Evolutionary conservation across 2,113 vertebrate species (phyloP).

Genomic region (Sylvietta virens): DNA sequence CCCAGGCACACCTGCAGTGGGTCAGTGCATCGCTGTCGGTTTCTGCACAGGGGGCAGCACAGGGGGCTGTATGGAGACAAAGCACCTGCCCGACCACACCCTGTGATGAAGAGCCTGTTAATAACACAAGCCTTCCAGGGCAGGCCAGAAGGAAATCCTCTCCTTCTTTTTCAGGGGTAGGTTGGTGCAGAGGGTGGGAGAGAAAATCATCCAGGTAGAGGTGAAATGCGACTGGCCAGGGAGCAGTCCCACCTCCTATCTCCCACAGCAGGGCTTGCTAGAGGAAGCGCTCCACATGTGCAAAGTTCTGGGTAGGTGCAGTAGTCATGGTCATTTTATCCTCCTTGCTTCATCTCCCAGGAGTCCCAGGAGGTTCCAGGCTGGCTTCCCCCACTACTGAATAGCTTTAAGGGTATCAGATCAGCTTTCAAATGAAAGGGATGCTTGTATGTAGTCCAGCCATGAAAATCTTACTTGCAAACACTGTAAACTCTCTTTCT

Average conservation of each 20-base stretch:
- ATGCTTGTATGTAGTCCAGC: fast-evolving
- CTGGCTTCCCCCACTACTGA: background rate
- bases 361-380: background rate
- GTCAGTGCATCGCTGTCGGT: fast-evolving
- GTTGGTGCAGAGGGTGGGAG: background rate
- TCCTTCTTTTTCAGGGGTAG: background rate
- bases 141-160: background rate
- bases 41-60: background rate
- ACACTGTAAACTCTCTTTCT: background rate
- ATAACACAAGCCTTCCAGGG: background rate
- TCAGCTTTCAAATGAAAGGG: background rate
- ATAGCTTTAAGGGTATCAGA: background rate
- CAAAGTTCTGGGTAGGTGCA: background rate
- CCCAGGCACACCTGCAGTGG: background rate
- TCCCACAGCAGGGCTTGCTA: background rate
- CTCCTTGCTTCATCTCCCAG: background rate
- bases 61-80: background rate
- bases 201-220: fast-evolving
- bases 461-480: background rate
- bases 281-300: background rate
- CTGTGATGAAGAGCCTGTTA: background rate
- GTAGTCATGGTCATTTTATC: background rate
- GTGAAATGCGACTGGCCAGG: background rate
- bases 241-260: background rate
- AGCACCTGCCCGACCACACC: background rate